Evolutionary conservation across 2,797 vertebrate species (phyloP).

Genomic region (Notolepis coatsorum): DNA sequence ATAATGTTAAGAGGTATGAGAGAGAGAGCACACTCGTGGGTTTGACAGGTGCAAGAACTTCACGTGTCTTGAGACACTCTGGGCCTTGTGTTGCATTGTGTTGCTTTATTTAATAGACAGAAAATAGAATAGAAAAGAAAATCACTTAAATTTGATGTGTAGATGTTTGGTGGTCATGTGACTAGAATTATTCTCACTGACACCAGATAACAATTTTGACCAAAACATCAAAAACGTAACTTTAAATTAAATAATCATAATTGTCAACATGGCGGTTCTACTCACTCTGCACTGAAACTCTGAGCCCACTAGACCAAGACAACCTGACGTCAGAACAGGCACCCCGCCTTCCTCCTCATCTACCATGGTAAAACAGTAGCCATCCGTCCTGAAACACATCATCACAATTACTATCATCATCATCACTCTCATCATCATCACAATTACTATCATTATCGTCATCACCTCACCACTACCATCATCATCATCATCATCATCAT

Average conservation of each 20-base stretch:
- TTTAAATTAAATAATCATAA: too few relatives aligned
- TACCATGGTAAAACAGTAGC: conserved; percentile 96
- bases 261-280: too few relatives aligned
- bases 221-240: too few relatives aligned
- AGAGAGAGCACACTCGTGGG: neutral
- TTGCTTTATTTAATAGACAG: too few relatives aligned
- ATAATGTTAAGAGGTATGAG: neutral
- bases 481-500: neutral
- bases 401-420: neutral
- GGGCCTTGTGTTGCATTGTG: too few relatives aligned
- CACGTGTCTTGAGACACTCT: too few relatives aligned
- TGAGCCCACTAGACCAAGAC: conserved; percentile 90
- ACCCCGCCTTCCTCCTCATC: conserved; percentile 92
- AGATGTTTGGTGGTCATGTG: too few relatives aligned
- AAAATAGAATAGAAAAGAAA: too few relatives aligned
- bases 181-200: too few relatives aligned
- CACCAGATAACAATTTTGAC: too few relatives aligned
- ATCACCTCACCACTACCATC: neutral
- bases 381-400: conserved; percentile 85
- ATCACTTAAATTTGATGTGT: too few relatives aligned
- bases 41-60: neutral
- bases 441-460: neutral
- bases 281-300: conserved; percentile 96
- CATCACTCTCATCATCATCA: neutral
- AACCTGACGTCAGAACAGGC: conserved; percentile 91